phyloP scores from a whole-genome alignment of 2,797 vertebrate genomes.

The Parambassis ranga region DNA sequence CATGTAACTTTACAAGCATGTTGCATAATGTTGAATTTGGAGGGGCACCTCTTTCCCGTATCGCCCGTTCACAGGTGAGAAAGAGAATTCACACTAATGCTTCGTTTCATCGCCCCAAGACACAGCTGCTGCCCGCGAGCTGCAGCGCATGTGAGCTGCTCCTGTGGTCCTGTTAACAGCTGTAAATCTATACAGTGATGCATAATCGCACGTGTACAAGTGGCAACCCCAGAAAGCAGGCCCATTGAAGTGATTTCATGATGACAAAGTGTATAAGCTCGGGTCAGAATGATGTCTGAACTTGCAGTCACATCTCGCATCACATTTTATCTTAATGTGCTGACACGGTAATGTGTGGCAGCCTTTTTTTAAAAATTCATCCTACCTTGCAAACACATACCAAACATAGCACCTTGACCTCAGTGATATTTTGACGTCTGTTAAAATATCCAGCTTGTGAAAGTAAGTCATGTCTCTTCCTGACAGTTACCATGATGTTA shows the following conservation, averaged over 20 bases:
- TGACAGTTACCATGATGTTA: neutral
- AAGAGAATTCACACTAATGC: slow-evolving; percentile 32
- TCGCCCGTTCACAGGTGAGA: slow-evolving; percentile 31
- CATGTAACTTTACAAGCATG: slow-evolving; percentile 50
- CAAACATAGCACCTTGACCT: slow-evolving; percentile 46
- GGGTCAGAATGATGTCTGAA: too few species aligned
- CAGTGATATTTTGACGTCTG: neutral
- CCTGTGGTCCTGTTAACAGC: neutral
- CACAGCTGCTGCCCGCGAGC: slow-evolving; percentile 16
- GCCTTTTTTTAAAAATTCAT: neutral
- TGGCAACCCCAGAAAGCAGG: too few species aligned
- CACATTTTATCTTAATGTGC: slow-evolving; percentile 23
- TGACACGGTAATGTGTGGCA: slow-evolving; percentile 35
- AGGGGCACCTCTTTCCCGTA: slow-evolving; percentile 9
- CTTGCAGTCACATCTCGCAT: slow-evolving; percentile 18
- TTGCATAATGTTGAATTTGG: slow-evolving; percentile 49
- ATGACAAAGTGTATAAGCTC: too few species aligned
- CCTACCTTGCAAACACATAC: slow-evolving; percentile 22
- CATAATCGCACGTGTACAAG: too few species aligned
- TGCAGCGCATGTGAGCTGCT: slow-evolving; percentile 15
- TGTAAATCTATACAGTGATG: neutral
- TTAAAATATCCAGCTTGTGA: slow-evolving; percentile 4
- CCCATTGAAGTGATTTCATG: neutral
- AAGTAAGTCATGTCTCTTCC: neutral
- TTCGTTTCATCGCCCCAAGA: slow-evolving; percentile 23